Percentiles rank a stretch among this genome's conserved stretches.
These are phyloP conservation scores for Ectropis crepuscularia DNA, from an alignment of 2,888 invertebrate species.

Conservation along the genomic window DNA sequence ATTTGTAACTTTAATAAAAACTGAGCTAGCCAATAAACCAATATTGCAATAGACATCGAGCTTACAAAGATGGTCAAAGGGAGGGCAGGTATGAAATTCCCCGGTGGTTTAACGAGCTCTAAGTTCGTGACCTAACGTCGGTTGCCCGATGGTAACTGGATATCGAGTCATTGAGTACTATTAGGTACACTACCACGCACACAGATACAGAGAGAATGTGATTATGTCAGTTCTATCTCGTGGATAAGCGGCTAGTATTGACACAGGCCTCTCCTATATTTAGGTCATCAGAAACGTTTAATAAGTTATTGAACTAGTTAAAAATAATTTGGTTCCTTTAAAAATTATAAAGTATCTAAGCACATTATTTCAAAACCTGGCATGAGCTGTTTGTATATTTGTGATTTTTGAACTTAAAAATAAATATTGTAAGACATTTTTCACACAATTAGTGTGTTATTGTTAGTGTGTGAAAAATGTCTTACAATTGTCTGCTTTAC, in stretches of 20 bases:
- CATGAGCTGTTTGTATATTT: too few relatives aligned
- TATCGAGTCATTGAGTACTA: constrained; percentile 9
- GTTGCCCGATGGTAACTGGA: constrained; percentile 21
- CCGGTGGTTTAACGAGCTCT: constrained; percentile 11
- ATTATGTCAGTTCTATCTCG: background rate
- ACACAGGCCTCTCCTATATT: too few relatives aligned
- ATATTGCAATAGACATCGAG: constrained; percentile 8
- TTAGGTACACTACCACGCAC: background rate
- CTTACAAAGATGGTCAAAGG: constrained; percentile 17
- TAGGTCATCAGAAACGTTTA: too few relatives aligned
- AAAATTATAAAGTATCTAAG: too few relatives aligned
- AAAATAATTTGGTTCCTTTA: too few relatives aligned
- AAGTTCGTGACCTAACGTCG: constrained; percentile 7
- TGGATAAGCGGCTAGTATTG: background rate
- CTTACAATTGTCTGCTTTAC: too few relatives aligned
- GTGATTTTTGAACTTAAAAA: too few relatives aligned
- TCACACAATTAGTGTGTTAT: too few relatives aligned
- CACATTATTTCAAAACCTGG: too few relatives aligned
- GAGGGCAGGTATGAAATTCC: constrained; percentile 19
- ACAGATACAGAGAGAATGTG: background rate
- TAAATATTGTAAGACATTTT: too few relatives aligned
- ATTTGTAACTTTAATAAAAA: constrained; percentile 4
- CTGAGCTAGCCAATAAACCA: constrained; percentile 6
- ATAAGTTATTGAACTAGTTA: too few relatives aligned
- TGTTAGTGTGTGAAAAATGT: too few relatives aligned